Conservation (phyloP, 2,888 invertebrate genomes). For the Criorhina ranunculi region DNA sequence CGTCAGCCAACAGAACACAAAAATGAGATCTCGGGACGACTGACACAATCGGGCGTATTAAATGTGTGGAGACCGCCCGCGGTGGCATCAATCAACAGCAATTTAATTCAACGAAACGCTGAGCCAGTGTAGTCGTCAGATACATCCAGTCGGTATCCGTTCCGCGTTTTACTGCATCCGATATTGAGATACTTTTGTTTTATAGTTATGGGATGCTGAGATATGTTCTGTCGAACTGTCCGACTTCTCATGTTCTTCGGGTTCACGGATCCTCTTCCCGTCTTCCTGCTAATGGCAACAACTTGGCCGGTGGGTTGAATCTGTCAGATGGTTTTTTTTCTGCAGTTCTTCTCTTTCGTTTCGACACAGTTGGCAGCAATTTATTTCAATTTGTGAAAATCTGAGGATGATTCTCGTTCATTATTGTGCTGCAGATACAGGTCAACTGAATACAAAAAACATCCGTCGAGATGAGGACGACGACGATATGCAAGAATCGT, state of each 20-base stretch:
- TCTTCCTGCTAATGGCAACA: constrained; percentile 49
- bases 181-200: constrained; percentile 73
- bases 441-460: constrained; percentile 47
- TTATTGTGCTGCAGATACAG: constrained; percentile 56
- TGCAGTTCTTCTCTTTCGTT: constrained; percentile 13
- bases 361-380: constrained; percentile 76
- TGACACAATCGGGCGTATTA: constrained; percentile 73
- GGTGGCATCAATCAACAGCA: constrained; percentile 79
- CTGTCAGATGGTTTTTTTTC: constrained; percentile 57
- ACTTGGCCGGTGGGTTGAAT: constrained; percentile 41
- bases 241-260: constrained; percentile 37
- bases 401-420: constrained; percentile 65
- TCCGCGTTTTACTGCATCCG: constrained; percentile 48
- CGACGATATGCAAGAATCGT: constrained; percentile 41
- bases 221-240: constrained; percentile 71
- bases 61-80: constrained; percentile 79
- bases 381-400: constrained; percentile 76
- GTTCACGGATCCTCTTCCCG: constrained; percentile 47
- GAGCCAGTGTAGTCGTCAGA: constrained; percentile 20
- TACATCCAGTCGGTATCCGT: constrained; percentile 22
- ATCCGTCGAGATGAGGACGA: background rate
- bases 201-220: constrained; percentile 58
- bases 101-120: constrained; percentile 74
- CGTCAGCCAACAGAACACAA: constrained; percentile 43
- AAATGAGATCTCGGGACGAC: constrained; percentile 72